Conservation (phyloP, 2,888 invertebrate genomes). For the Drosophila algonquin region DNA sequence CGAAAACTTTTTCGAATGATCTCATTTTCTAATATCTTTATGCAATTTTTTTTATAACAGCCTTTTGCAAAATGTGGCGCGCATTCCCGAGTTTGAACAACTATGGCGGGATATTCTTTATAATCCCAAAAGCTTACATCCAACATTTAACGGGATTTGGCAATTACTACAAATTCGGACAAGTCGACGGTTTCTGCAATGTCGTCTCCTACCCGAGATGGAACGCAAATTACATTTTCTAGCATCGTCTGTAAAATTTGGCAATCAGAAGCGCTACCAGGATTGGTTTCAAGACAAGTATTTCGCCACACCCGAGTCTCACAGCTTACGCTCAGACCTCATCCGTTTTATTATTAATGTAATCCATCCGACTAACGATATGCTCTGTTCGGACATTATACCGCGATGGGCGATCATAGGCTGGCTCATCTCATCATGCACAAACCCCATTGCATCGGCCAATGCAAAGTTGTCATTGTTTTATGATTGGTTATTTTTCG, state of each 20-base stretch:
- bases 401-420: slow-evolving; percentile 90
- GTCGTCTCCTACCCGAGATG: slow-evolving; percentile 88
- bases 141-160: slow-evolving; percentile 87
- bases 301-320: slow-evolving; percentile 88
- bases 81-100: slow-evolving; percentile 88
- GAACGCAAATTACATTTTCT: slow-evolving; percentile 88
- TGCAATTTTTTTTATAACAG: slow-evolving; percentile 50
- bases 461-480: slow-evolving; percentile 88
- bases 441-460: slow-evolving; percentile 87
- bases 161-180: slow-evolving; percentile 87
- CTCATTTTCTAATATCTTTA: not conserved
- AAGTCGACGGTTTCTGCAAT: slow-evolving; percentile 86
- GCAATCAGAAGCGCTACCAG: slow-evolving; percentile 88
- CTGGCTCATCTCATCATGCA: slow-evolving; percentile 88
- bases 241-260: slow-evolving; percentile 86
- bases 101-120: slow-evolving; percentile 88
- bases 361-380: slow-evolving; percentile 89
- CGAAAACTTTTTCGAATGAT: not conserved
- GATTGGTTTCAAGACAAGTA: slow-evolving; percentile 90
- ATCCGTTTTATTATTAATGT: slow-evolving; percentile 89
- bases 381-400: slow-evolving; percentile 88
- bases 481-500: slow-evolving; percentile 90
- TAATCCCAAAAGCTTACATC: slow-evolving; percentile 86
- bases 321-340: slow-evolving; percentile 88
- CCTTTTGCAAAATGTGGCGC: slow-evolving; percentile 88